A percentile compares a stretch with the other conserved stretches of the same genome.
phyloP scores from a whole-genome alignment of 2,113 vertebrate species.

The Todiramphus chloris region DNA sequence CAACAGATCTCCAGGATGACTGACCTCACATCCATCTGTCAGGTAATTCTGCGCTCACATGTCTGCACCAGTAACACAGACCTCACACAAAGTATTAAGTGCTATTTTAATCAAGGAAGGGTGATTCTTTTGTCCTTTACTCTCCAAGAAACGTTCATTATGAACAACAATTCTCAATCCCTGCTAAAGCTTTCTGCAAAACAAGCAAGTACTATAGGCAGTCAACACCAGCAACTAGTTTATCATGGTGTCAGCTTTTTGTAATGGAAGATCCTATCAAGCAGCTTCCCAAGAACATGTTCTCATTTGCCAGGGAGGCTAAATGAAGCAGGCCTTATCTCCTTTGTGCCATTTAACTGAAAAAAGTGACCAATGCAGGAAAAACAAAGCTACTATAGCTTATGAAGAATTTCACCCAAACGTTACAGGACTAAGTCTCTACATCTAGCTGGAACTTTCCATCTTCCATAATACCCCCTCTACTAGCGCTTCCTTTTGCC shows the following conservation, averaged over 20 bases:
- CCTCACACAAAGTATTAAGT: neutral
- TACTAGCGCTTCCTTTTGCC: neutral
- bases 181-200: neutral
- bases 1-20: neutral
- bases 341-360: neutral
- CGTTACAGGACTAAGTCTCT: neutral
- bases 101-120: neutral
- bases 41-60: neutral
- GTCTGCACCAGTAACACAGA: neutral
- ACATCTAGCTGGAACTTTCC: neutral
- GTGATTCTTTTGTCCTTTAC: neutral
- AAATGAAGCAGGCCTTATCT: neutral
- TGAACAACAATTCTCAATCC: neutral
- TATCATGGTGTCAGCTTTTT: neutral
- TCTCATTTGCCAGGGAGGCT: neutral
- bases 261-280: conserved; percentile 44
- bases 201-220: neutral
- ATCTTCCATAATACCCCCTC: neutral
- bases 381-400: neutral
- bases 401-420: neutral
- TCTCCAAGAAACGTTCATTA: neutral
- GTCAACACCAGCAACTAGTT: neutral
- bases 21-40: neutral
- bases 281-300: neutral
- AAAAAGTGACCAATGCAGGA: neutral